Percentiles rank a stretch among this genome's conserved stretches.
phyloP scores from a whole-genome alignment of 2,888 invertebrate species.

The Leptarthrus brevirostris region DNA sequence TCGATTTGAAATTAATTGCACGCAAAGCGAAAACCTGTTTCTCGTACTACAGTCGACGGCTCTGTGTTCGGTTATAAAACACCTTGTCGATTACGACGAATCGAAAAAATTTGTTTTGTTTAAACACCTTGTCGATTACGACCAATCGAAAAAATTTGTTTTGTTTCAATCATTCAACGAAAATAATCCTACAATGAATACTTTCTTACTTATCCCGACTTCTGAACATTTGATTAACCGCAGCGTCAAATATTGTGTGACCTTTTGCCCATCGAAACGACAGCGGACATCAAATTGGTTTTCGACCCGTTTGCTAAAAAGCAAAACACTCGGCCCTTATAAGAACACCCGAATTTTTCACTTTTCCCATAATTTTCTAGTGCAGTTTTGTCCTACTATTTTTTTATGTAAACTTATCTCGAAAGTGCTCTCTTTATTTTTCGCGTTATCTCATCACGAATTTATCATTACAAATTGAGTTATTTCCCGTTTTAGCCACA shows the following conservation, averaged over 20 bases:
- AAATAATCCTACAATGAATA: background rate
- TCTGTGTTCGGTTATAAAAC: background rate
- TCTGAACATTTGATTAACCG: background rate
- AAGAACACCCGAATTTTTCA: background rate
- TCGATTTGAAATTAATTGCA: background rate
- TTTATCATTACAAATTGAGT: conserved; percentile 22
- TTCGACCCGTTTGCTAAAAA: background rate
- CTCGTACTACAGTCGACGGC: too few relatives aligned
- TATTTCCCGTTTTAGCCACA: conserved; percentile 38
- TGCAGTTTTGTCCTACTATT: background rate
- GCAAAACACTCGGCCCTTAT: background rate
- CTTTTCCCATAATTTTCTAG: background rate
- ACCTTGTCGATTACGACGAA: too few relatives aligned
- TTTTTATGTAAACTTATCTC: background rate
- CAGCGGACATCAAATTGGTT: background rate
- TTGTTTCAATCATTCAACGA: conserved; percentile 1
- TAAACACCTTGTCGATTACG: background rate
- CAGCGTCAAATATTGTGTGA: background rate
- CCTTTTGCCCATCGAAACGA: background rate
- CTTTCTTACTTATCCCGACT: background rate
- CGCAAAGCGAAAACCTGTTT: background rate
- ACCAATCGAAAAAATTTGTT: conserved; percentile 27
- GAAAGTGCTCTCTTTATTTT: conserved; percentile 5
- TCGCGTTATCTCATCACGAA: conserved; percentile 37
- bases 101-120: too few relatives aligned